Evolutionary conservation across 2,113 vertebrate genomes (phyloP).

Genomic region (Epinephelus moara): DNA sequence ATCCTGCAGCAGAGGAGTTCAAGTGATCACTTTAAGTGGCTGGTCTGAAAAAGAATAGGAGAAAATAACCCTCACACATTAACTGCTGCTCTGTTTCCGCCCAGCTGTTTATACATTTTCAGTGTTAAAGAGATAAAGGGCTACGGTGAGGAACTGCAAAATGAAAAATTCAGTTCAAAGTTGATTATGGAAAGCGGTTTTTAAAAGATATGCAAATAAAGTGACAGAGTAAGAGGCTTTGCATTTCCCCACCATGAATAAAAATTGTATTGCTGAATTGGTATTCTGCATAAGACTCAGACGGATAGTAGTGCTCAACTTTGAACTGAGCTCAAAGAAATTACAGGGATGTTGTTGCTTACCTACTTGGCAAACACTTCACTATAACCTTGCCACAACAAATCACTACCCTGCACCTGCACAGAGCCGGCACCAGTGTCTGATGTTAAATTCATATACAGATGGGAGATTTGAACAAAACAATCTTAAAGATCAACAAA

Average conservation of each 20-base stretch:
- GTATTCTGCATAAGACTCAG: conserved; percentile 37
- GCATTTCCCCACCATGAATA: conserved; percentile 59
- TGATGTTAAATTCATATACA: background rate
- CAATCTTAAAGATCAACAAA: background rate
- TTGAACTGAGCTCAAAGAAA: conserved; percentile 46
- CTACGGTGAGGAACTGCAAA: conserved; percentile 17
- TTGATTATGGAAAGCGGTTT: conserved; percentile 58
- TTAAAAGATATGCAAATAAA: conserved; percentile 76
- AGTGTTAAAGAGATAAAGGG: conserved; percentile 44
- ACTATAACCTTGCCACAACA: conserved; percentile 16
- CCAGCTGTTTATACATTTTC: background rate
- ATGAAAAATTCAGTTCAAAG: conserved; percentile 57
- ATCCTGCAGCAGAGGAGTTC: background rate
- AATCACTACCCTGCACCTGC: background rate
- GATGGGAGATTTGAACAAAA: background rate
- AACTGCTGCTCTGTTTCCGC: background rate
- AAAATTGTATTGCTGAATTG: conserved; percentile 41
- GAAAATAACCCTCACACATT: conserved; percentile 8
- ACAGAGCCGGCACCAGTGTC: background rate
- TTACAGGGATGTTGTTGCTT: conserved; percentile 25
- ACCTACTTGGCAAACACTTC: conserved; percentile 18
- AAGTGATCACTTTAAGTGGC: background rate
- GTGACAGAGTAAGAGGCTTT: conserved; percentile 70
- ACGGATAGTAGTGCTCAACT: conserved; percentile 40
- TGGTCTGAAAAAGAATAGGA: background rate